These are phyloP conservation scores for Cardiocondyla obscurior DNA, from an alignment of 1,140 invertebrate species.

Conservation along the genomic window DNA sequence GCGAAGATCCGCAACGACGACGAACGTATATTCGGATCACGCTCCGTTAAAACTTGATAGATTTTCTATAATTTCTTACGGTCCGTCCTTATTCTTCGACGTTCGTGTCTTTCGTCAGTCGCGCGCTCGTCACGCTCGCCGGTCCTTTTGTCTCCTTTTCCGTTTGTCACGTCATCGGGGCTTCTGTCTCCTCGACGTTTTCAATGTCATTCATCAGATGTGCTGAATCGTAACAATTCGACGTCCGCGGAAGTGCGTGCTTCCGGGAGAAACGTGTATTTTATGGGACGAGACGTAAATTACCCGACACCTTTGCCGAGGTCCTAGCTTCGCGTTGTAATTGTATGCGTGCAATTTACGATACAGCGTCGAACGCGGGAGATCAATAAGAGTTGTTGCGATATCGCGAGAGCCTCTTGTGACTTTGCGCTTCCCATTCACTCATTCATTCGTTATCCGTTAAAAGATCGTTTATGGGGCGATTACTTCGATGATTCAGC, in stretches of 20 bases:
- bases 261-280: conserved; percentile 30
- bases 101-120: conserved; percentile 8
- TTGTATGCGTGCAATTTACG: not conserved
- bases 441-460: not conserved
- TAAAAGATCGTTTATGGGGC: not conserved
- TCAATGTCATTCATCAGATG: conserved; percentile 28
- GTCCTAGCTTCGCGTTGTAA: not conserved
- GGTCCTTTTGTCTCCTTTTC: conserved; percentile 26
- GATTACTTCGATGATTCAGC: conserved; percentile 6
- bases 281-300: conserved; percentile 11
- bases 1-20: not conserved
- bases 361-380: not conserved
- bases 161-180: conserved; percentile 24
- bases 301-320: not conserved
- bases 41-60: not conserved
- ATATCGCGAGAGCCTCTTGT: not conserved
- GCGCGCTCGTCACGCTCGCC: conserved; percentile 10
- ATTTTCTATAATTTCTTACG: conserved; percentile 26
- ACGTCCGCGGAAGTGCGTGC: conserved; percentile 17
- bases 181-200: conserved; percentile 2
- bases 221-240: conserved; percentile 43
- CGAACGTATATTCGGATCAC: not conserved
- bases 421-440: not conserved
- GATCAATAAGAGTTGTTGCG: not conserved
- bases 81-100: not conserved